Evolutionary conservation across 2,888 invertebrate species (phyloP).

Genomic region (Caenorhabditis afra): DNA sequence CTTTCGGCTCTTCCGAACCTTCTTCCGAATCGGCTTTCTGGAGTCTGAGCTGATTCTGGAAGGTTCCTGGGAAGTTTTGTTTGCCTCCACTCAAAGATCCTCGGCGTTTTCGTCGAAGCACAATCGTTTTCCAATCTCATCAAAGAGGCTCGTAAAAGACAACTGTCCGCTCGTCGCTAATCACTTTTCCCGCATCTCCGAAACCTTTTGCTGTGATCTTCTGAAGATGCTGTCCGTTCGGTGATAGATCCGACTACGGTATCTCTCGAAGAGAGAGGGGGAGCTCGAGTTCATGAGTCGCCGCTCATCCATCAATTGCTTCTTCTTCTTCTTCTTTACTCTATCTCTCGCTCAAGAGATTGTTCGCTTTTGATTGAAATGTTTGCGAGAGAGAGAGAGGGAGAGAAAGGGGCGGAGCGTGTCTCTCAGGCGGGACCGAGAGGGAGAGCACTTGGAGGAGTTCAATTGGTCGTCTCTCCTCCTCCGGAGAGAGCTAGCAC

Average conservation of each 20-base stretch:
- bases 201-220: conserved; percentile 10
- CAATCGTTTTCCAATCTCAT: conserved; percentile 37
- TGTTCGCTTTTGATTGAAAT: conserved; percentile 25
- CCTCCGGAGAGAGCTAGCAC: too few relatives aligned
- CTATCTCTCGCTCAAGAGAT: conserved; percentile 5
- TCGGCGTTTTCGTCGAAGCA: conserved; percentile 9
- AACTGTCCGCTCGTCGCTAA: conserved; percentile 28
- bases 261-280: too few relatives aligned
- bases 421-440: too few relatives aligned
- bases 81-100: conserved; percentile 8
- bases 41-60: not conserved
- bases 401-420: not conserved
- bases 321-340: conserved; percentile 4
- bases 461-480: too few relatives aligned
- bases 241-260: not conserved
- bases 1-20: not conserved
- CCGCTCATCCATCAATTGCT: not conserved
- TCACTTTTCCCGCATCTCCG: conserved; percentile 7
- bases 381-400: not conserved
- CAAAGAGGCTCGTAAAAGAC: conserved; percentile 52
- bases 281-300: not conserved
- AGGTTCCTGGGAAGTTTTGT: not conserved
- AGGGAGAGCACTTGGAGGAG: too few relatives aligned
- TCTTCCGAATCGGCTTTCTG: not conserved
- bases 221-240: not conserved